Conservation (phyloP, 2,113 vertebrate genomes). For the Sphaerodactylus townsendi region DNA sequence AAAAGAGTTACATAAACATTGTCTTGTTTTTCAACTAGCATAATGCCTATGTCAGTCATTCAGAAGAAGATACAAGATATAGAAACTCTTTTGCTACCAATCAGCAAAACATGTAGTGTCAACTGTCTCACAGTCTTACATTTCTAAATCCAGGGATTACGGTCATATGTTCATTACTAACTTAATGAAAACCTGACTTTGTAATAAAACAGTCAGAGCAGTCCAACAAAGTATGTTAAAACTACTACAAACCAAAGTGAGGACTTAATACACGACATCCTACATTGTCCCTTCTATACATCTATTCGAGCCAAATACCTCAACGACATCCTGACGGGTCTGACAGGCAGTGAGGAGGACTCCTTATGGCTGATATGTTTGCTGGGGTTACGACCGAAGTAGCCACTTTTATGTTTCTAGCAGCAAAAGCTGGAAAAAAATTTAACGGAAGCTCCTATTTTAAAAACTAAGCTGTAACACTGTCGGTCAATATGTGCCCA, state of each 20-base stretch:
- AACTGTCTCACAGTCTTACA: slow-evolving; percentile 17
- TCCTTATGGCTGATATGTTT: too few species aligned
- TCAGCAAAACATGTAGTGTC: slow-evolving; percentile 37
- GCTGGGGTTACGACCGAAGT: too few species aligned
- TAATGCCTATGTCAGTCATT: slow-evolving; percentile 13
- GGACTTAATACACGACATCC: too few species aligned
- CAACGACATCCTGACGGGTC: too few species aligned
- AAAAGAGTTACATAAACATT: slow-evolving; percentile 52
- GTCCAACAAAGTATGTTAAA: neutral
- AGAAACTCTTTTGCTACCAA: slow-evolving; percentile 21
- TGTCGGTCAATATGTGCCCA: too few species aligned
- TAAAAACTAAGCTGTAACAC: too few species aligned
- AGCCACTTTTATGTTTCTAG: too few species aligned
- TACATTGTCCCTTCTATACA: too few species aligned
- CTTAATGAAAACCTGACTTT: neutral
- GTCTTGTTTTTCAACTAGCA: slow-evolving; percentile 35
- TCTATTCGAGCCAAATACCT: too few species aligned
- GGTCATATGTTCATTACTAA: neutral
- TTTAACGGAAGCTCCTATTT: too few species aligned
- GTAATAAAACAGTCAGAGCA: neutral
- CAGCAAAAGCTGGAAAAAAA: too few species aligned
- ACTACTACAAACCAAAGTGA: neutral
- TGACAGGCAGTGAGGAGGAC: too few species aligned
- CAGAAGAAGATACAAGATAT: slow-evolving; percentile 24
- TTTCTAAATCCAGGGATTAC: neutral